Conservation (phyloP, 2,113 vertebrate genomes). For the Oncorhynchus keta region DNA sequence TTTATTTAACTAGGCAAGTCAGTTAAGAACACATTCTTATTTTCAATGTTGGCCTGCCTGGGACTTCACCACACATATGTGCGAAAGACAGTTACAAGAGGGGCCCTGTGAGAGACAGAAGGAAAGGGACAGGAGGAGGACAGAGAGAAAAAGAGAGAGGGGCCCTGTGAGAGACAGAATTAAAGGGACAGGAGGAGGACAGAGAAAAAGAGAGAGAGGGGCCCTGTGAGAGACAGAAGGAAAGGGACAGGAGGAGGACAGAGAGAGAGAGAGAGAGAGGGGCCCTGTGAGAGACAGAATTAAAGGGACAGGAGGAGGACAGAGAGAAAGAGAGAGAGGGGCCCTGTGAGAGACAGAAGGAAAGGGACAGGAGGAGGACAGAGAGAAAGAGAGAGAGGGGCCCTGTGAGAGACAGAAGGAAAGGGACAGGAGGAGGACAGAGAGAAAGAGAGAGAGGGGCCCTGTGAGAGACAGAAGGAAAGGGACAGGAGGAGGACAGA, state of each 20-base stretch:
- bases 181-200: slow-evolving; percentile 38
- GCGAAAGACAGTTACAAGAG: too few species aligned
- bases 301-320: slow-evolving; percentile 38
- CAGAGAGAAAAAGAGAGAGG: neutral
- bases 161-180: slow-evolving; percentile 22
- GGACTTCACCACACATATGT: too few species aligned
- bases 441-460: slow-evolving; percentile 21
- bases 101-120: slow-evolving; percentile 1
- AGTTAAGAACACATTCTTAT: too few species aligned
- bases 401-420: neutral
- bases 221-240: slow-evolving; percentile 21
- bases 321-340: slow-evolving; percentile 25
- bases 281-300: slow-evolving; percentile 22
- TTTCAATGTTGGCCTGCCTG: too few species aligned
- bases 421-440: slow-evolving; percentile 42
- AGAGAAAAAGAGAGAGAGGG: slow-evolving; percentile 26
- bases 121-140: slow-evolving; percentile 42
- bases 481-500: slow-evolving; percentile 27
- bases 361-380: slow-evolving; percentile 37
- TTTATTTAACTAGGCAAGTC: too few species aligned
- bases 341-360: slow-evolving; percentile 20
- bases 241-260: slow-evolving; percentile 37
- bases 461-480: slow-evolving; percentile 25
- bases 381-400: slow-evolving; percentile 41
- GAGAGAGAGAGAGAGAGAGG: slow-evolving; percentile 21